Evolutionary conservation across 2,113 vertebrate species (phyloP), one percentile per base, ranked within the genome.

Genomic region (Thunnus thynnus): DNA sequence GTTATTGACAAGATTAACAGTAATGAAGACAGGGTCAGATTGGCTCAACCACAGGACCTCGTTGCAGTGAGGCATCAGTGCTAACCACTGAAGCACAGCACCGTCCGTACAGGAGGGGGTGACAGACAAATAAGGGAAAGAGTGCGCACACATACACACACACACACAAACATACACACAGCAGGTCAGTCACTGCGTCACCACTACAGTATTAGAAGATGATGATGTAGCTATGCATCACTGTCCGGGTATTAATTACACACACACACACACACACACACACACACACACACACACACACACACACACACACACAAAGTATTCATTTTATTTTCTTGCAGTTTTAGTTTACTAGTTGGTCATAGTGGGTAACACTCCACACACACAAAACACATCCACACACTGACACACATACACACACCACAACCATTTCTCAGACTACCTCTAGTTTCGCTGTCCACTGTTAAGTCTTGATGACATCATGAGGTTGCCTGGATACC

Each of bases 401-500:
- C 61, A 41, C 3, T 62, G 18, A 54, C 52, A 30, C 27, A 30
- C 27, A 30, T 4, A 72, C 4, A n/a, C 46, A 74, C 27, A 25
- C 13, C 25, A 41, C 62, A 78, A 48, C 3, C 46, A 83, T 70
- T 80, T 72, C 68, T 83, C 68, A 63, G 69, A 41, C 50, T 14
- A 69, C 56, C 30, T 77, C 85, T 63, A 84, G 36, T 87, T 89
- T 87, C 72, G 68, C 76, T 72, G 56, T 65, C 68, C 62, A 77
- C 63, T 78, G 76, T 66, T 73, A 81, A 61, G 48, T 64, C 32
- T 71, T 72, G 68, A 57, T 86, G 74, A 88, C 60, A 68, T 87
- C 82, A 87, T 67, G 48, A 58, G 2, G 80, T 87, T 84, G 85
- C 85, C 50, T 48, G 77, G 87, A 75, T 70, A 91, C 85, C 20